phyloP scores from a whole-genome alignment of 2,888 invertebrate genomes.

The Trachelus iudaicus region DNA sequence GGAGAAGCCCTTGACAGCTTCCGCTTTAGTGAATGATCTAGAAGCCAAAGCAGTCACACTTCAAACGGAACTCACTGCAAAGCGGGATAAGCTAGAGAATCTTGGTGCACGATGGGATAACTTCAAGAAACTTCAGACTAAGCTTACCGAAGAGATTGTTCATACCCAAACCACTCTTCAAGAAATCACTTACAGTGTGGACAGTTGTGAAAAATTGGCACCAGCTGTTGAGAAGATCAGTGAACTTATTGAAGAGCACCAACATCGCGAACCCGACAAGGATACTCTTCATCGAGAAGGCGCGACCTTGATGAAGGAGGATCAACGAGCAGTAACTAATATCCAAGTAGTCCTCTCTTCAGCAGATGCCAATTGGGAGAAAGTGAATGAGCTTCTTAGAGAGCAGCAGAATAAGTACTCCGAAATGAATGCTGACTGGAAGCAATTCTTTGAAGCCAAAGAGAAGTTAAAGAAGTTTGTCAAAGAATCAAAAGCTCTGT shows the following conservation, averaged over 20 bases:
- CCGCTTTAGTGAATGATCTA: constrained; percentile 77
- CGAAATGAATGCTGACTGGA: constrained; percentile 78
- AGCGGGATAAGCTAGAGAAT: constrained; percentile 76
- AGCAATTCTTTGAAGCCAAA: constrained; percentile 80
- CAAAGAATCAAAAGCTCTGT: constrained; percentile 75
- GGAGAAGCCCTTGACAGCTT: constrained; percentile 79
- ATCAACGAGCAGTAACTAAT: constrained; percentile 81
- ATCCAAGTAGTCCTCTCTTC: constrained; percentile 84
- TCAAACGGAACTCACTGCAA: constrained; percentile 74
- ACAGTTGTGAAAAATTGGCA: constrained; percentile 67
- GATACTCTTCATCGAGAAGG: constrained; percentile 84
- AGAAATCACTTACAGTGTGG: constrained; percentile 69
- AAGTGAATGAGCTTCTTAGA: constrained; percentile 78
- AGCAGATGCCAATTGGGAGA: constrained; percentile 85
- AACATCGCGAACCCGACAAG: constrained; percentile 73
- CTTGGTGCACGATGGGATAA: constrained; percentile 81
- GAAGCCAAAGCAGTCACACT: constrained; percentile 77
- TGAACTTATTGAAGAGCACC: constrained; percentile 67
- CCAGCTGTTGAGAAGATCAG: constrained; percentile 69
- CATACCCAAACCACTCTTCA: constrained; percentile 70
- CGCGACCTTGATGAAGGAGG: constrained; percentile 81
- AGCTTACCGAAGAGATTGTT: constrained; percentile 75
- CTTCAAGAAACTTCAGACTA: constrained; percentile 80
- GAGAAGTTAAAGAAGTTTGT: constrained; percentile 78
- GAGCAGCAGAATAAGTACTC: constrained; percentile 81